Conservation (phyloP, 2,797 vertebrate genomes). For the Platalea minor region DNA sequence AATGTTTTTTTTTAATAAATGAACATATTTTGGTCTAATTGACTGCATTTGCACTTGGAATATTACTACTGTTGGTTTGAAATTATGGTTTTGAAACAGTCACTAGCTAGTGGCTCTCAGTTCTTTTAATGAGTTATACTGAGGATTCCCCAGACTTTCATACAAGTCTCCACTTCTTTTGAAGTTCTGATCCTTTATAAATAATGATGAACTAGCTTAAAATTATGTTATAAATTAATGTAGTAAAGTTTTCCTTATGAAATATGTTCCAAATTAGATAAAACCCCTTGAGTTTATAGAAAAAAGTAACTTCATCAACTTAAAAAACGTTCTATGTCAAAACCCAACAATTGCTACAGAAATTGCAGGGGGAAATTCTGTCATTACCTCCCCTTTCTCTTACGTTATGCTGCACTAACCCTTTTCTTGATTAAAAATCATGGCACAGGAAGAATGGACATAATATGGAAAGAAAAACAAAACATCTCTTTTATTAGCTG, state of each 20-base stretch:
- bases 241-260: not conserved
- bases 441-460: not conserved
- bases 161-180: not conserved
- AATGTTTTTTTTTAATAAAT: not conserved
- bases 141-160: not conserved
- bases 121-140: not conserved
- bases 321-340: not conserved
- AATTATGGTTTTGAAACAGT: not conserved
- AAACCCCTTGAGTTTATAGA: not conserved
- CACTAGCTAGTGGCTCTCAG: not conserved
- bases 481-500: not conserved
- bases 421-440: not conserved
- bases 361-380: not conserved
- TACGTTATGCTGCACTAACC: not conserved
- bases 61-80: not conserved
- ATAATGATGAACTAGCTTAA: not conserved
- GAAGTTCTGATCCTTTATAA: not conserved
- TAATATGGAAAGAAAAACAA: not conserved
- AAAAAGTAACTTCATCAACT: not conserved
- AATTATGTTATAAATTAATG: not conserved
- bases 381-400: not conserved
- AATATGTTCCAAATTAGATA: not conserved
- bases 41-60: not conserved
- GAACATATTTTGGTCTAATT: not conserved
- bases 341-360: not conserved